phyloP scores from a whole-genome alignment of 2,113 vertebrate species.

The Nestor notabilis region DNA sequence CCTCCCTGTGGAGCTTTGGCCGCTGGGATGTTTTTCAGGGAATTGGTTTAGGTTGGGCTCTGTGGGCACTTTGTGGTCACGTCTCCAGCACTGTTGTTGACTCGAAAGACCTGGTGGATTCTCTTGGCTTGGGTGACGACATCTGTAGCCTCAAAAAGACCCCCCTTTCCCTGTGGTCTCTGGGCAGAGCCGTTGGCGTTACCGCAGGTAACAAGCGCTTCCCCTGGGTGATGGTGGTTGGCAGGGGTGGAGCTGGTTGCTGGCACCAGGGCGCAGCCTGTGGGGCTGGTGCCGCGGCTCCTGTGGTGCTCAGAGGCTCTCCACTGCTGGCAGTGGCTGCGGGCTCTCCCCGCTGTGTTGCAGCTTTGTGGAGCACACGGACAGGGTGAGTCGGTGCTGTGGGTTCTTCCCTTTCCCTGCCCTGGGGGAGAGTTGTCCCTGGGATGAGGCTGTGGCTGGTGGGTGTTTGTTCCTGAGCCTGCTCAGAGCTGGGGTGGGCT shows the following conservation, averaged over 20 bases:
- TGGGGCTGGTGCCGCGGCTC: not conserved
- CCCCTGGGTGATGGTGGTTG: not conserved
- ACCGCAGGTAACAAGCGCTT: not conserved
- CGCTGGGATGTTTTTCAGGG: not conserved
- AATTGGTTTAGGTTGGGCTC: not conserved
- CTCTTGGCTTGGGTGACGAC: not conserved
- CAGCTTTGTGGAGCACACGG: not conserved
- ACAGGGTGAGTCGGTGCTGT: not conserved
- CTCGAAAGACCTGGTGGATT: not conserved
- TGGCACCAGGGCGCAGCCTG: not conserved
- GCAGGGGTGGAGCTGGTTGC: slow-evolving; percentile 21
- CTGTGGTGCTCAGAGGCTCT: not conserved
- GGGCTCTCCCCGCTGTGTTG: accelerated
- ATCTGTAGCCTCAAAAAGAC: not conserved
- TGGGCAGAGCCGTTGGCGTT: accelerated
- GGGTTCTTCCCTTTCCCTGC: not conserved
- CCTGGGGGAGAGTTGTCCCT: not conserved
- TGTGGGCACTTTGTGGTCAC: not conserved
- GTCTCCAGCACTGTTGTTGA: not conserved
- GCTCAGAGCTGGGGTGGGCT: not conserved
- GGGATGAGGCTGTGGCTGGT: not conserved
- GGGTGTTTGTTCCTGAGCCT: not conserved
- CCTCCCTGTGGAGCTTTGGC: not conserved
- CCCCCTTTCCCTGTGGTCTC: not conserved
- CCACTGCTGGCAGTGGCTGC: not conserved